Percentiles rank a stretch among this genome's conserved stretches.
These are phyloP conservation scores for Oreonectes daqikongensis DNA, from an alignment of 2,797 vertebrate species.

Conservation along the genomic window DNA sequence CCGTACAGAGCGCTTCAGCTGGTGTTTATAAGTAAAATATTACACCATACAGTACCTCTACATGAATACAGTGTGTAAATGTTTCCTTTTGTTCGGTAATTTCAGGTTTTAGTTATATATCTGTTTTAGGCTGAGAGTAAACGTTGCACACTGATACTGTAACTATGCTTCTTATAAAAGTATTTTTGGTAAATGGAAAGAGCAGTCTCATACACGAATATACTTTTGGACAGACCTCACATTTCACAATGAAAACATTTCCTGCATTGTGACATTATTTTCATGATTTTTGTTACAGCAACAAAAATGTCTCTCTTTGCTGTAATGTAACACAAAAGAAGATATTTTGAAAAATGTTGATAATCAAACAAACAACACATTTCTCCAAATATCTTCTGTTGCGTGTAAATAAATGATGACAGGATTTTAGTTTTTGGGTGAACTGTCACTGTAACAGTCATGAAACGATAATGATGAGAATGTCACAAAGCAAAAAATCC, in stretches of 20 bases:
- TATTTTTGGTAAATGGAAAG: not conserved
- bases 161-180: not conserved
- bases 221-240: not conserved
- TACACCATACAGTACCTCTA: not conserved
- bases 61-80: not conserved
- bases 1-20: not conserved
- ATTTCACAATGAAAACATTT: not conserved
- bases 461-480: not conserved
- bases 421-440: too few species aligned
- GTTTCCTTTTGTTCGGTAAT: not conserved
- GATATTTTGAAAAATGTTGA: too few species aligned
- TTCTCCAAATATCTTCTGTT: too few species aligned
- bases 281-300: too few species aligned
- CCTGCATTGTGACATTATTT: not conserved
- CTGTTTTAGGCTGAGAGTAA: not conserved
- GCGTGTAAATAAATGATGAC: too few species aligned
- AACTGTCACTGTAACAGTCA: not conserved
- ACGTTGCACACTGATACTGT: not conserved
- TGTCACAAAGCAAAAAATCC: not conserved
- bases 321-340: not conserved
- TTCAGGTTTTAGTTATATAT: not conserved
- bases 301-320: not conserved
- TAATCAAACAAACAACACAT: not conserved
- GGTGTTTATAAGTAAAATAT: conserved; percentile 3
- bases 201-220: not conserved